phyloP scores from a whole-genome alignment of 2,797 vertebrate species.

The Syngnathus acus region DNA sequence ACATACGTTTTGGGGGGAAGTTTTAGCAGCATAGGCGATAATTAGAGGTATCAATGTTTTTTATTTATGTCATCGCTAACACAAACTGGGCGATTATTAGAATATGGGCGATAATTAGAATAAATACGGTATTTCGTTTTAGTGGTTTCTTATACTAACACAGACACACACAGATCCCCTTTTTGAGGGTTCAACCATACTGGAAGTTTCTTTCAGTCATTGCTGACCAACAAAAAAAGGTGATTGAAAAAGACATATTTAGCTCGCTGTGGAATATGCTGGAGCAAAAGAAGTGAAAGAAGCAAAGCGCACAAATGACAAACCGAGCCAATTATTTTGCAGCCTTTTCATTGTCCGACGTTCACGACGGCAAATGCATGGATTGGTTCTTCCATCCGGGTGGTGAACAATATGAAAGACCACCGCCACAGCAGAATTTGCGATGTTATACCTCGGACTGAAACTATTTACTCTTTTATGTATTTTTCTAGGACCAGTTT shows the following conservation, averaged over 20 bases:
- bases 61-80: no score
- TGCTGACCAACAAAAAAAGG: not conserved
- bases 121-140: no score
- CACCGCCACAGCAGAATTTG: not conserved
- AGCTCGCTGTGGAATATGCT: slow-evolving; percentile 33
- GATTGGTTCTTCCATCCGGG: slow-evolving; percentile 28
- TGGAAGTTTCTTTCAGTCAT: not conserved
- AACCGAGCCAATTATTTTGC: slow-evolving; percentile 62
- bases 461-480: not conserved
- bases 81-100: no score
- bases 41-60: no score
- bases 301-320: slow-evolving; percentile 50
- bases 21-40: no score
- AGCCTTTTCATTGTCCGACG: slow-evolving; percentile 40
- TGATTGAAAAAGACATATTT: slow-evolving; percentile 31
- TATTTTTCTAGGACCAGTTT: not conserved
- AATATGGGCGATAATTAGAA: no score
- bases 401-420: slow-evolving; percentile 16
- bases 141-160: no score
- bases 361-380: slow-evolving; percentile 31
- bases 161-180: no score
- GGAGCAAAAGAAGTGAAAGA: slow-evolving; percentile 34
- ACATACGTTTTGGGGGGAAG: no score
- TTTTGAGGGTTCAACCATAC: no score
- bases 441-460: slow-evolving; percentile 2